Base-by-base conservation (phyloP, 1,140 invertebrate genomes). In the Amyelois transitella region DNA sequence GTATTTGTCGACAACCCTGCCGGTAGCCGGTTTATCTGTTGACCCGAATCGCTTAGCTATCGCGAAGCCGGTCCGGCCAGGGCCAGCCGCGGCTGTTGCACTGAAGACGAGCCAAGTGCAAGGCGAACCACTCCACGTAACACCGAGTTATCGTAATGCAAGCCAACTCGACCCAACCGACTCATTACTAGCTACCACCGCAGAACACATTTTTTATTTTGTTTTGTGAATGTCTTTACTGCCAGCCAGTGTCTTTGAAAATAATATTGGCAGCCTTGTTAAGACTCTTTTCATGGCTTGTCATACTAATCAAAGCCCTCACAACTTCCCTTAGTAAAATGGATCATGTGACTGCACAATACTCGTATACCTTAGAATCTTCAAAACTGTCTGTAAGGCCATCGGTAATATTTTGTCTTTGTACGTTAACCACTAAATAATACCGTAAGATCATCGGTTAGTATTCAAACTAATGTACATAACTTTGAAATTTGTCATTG, bases 101-200 rank as follows among this genome's bases (percentile, higher is more conserved):
- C 82, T 83, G 78, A 81, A 83, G 82, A 85, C 59, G 72, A 59
- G 53, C 72, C 81, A 85, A 85, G 81, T 76, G 80, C 80, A 81
- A 83, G 80, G 80, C 67, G 60, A 85, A 76, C 76, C 53, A 62
- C 70, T 65, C 56, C 50, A 73, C 77, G 74, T 83, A 80, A 80
- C 68, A 73, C 65, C 51, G 55, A 75, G 70, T 77, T 73, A 77
- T 71, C n/a, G n/a, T 32, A 32, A 32, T 32, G 25, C 25, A 32
- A 32, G 6, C 25, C 2, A 32, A n/a, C n/a, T n/a, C n/a, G n/a
- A n/a, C n/a, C 25, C 25, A 10, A 32, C 25, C 10, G 6, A 12
- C 25, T 32, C 25, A 32, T 32, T 32, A 32, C 25, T 10, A 32
- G 6, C 12, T 12, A 32, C 25, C 2, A 32, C 4, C 25, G 12